These are phyloP conservation scores for Herminia tarsipennalis DNA, from an alignment of 2,888 invertebrate species.

Conservation along the genomic window DNA sequence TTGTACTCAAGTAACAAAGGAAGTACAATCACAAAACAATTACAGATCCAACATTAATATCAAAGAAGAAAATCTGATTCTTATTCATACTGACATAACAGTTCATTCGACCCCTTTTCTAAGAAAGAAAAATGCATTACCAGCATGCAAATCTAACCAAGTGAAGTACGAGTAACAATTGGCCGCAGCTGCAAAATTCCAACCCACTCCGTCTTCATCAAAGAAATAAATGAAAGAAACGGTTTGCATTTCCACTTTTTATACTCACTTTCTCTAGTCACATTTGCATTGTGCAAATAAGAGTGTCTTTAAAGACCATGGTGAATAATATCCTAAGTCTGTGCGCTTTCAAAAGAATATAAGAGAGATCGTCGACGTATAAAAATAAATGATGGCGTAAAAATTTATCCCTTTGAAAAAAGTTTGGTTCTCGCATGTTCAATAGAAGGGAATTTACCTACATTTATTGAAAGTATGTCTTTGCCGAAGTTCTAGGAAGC, in stretches of 20 bases:
- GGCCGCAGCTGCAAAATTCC: conserved; percentile 69
- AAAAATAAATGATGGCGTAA: conserved; percentile 23
- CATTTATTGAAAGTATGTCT: conserved; percentile 10
- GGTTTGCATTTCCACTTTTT: conserved; percentile 50
- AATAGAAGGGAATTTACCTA: conserved; percentile 3
- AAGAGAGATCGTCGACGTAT: conserved; percentile 17
- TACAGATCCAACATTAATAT: conserved; percentile 27
- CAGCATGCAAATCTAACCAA: conserved; percentile 62
- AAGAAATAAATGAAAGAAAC: conserved; percentile 71
- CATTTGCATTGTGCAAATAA: conserved; percentile 69
- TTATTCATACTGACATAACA: conserved; percentile 54
- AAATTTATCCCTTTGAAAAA: conserved; percentile 14
- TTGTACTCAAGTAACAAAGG: neutral
- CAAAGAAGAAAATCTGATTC: conserved; percentile 31
- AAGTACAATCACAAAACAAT: conserved; percentile 14
- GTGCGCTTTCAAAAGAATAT: conserved; percentile 27
- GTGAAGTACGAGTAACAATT: conserved; percentile 72
- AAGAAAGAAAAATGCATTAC: conserved; percentile 68
- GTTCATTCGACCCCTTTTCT: conserved; percentile 47
- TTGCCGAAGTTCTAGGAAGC: neutral
- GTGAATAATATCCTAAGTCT: conserved; percentile 45
- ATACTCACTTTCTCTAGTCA: conserved; percentile 62
- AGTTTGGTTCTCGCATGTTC: conserved; percentile 14
- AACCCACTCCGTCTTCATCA: conserved; percentile 64
- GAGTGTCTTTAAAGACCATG: conserved; percentile 52